Evolutionary conservation across 2,797 vertebrate species (phyloP).

Genomic region (Phalanger gymnotis): DNA sequence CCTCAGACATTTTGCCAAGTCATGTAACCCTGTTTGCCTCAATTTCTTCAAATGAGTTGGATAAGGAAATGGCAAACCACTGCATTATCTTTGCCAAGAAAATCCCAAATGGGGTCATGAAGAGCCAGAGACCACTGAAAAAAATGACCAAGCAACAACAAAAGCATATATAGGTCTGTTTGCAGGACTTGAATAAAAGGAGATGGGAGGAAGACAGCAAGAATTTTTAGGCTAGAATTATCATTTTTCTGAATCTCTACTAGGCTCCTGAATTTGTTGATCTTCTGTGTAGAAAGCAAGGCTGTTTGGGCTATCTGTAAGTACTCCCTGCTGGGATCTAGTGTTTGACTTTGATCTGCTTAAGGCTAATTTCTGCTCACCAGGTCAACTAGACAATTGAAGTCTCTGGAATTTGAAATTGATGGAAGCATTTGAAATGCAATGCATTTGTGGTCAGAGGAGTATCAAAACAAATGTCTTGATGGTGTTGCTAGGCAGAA

Average conservation of each 20-base stretch:
- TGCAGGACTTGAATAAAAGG: background rate
- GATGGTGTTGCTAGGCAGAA: background rate
- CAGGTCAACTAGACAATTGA: constrained; percentile 16
- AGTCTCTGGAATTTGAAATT: constrained; percentile 43
- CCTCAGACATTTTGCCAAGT: background rate
- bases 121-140: background rate
- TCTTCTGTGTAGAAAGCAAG: background rate
- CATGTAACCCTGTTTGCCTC: background rate
- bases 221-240: background rate
- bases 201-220: background rate
- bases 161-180: background rate
- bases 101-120: background rate
- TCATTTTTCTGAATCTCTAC: background rate
- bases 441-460: background rate
- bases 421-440: background rate
- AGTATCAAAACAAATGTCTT: background rate
- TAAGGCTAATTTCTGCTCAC: background rate
- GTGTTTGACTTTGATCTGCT: constrained; percentile 21
- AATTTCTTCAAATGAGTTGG: background rate
- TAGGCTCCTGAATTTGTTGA: background rate
- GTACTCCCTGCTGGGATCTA: background rate
- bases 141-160: background rate
- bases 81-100: background rate
- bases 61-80: background rate
- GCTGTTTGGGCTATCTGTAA: background rate